These are phyloP conservation scores for Numida meleagris DNA, from an alignment of 2,113 vertebrate species.

Conservation along the genomic window DNA sequence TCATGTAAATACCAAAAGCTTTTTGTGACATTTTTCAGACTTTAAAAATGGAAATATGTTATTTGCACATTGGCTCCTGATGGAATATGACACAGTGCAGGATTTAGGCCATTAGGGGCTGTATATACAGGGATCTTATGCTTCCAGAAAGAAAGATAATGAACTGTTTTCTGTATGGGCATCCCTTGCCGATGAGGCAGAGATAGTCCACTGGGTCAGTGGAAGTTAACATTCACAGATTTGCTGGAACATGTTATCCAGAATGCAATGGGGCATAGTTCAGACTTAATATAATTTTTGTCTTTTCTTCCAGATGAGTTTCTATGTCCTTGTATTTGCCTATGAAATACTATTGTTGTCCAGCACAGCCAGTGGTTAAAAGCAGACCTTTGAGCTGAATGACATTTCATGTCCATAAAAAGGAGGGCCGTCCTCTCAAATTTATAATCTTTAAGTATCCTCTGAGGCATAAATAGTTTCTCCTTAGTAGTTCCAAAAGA, in stretches of 20 bases:
- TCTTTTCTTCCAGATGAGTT: slow-evolving; percentile 53
- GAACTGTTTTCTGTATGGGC: not conserved
- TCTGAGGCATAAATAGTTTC: not conserved
- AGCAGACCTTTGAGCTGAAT: not conserved
- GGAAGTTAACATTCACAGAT: slow-evolving; percentile 55
- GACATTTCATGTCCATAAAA: not conserved
- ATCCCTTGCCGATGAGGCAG: slow-evolving; percentile 19
- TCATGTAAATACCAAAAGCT: slow-evolving; percentile 80
- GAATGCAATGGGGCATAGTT: slow-evolving; percentile 45
- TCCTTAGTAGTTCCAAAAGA: not conserved
- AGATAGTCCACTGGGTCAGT: slow-evolving; percentile 34
- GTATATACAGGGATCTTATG: not conserved
- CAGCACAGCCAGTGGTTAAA: slow-evolving; percentile 4
- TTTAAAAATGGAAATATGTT: slow-evolving; percentile 83
- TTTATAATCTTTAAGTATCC: not conserved
- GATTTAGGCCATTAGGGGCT: slow-evolving; percentile 52
- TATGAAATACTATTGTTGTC: slow-evolving; percentile 4
- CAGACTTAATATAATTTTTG: slow-evolving; percentile 57
- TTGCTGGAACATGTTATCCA: slow-evolving; percentile 44
- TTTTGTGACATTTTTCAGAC: slow-evolving; percentile 82
- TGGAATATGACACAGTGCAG: slow-evolving; percentile 75
- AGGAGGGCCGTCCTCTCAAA: not conserved
- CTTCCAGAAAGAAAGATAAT: slow-evolving; percentile 9
- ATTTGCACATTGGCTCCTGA: slow-evolving; percentile 76
- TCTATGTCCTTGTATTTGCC: slow-evolving; percentile 32